Evolutionary conservation across 2,113 vertebrate species (phyloP), one percentile per base, ranked within the genome.

Genomic region (Hemiprocne comata): DNA sequence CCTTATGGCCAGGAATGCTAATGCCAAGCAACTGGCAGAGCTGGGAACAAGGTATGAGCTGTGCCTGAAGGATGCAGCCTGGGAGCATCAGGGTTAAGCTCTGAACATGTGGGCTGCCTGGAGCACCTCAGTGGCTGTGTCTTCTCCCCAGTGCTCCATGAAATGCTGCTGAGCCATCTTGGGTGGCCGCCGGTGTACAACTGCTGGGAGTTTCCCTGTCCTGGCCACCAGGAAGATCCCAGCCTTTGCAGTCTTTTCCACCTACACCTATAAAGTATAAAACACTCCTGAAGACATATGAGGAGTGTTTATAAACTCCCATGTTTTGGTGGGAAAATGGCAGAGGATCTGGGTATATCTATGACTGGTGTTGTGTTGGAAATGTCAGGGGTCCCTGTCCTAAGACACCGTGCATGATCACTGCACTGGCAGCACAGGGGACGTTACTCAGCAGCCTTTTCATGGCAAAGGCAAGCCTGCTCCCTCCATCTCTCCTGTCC

Each of bases 301-400:
- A 69, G 25, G 46, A 69, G 6, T 72, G 16, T 70, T 61, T 54
- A 23, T n/a, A 46, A 20, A 60, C 0, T 0, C 0, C 9, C 7
- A n/a, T 60, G 11, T 2, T 58, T 17, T 5, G 11, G 15, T 66
- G 16, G 29, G 5, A 10, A 84, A 79, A 60, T 18, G 23, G 13
- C 26, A 54, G 62, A 79, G 17, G 57, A 42, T 14, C 7, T 55
- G 42, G n/a, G 17, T 67, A 66, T 8, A 54, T 34, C 42, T 70
- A 9, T 7, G 10, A 12, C 12, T 51, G 13, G 10, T 91, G 23
- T 10, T 72, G 15, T 26, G 23, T 0, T 34, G 26, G 33, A 76
- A 42, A 55, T 17, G 8, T 16, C 1, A 11, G 42, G 5, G 6
- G 16, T 33, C 36, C 13, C 51, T 54, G 3, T 50, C 17, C 9